Base-by-base conservation (phyloP, 2,113 vertebrate species). In the Centropus unirufus region DNA sequence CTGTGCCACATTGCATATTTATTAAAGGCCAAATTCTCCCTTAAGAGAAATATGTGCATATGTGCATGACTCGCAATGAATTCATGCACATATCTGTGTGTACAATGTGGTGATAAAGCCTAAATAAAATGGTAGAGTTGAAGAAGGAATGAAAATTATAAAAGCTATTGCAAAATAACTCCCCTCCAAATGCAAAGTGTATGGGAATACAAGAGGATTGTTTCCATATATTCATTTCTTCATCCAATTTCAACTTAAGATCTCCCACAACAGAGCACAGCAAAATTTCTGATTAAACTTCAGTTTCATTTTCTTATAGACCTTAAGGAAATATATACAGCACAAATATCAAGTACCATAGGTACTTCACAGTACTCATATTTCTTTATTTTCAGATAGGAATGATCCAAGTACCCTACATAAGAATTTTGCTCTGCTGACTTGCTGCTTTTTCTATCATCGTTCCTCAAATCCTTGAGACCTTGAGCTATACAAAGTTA, bases 111-210 rank as follows among this genome's bases (percentile, higher is more conserved):
- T 3, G 4, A 87, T 58, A 84, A 84, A 79, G 36, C 46, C 75
- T 89, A 79, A 88, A 94, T 80, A 84, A 87, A 95, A 89, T 29
- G 93, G 34, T 21, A 32, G 61, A 83, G 21, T 59, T 75, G 69
- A 84, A 92, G 32, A 84, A 79, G 46, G 40, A 82, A 93, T 61
- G 17, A 83, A 91, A 94, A 89, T 78, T 39, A 57, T 20, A 44
- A 85, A 75, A 75, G 34, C 42, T 69, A 24, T 34, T 80, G 67
- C 46, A 90, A 94, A 88, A 93, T 54, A 90, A 23, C 61, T 83
- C 22, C 12, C 34, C 19, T 93, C 12, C 29, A 81, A 84, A 92
- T 18, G 34, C 61, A 89, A 78, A 23, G 21, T 68, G 8, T 40
- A 36, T n/a, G 26, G n/a, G 54, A 91, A 82, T 76, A 68, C 39